Percentiles rank a stretch among this genome's conserved stretches.
Evolutionary conservation across 2,797 vertebrate species (phyloP).

Genomic region (Setipinna tenuifilis): DNA sequence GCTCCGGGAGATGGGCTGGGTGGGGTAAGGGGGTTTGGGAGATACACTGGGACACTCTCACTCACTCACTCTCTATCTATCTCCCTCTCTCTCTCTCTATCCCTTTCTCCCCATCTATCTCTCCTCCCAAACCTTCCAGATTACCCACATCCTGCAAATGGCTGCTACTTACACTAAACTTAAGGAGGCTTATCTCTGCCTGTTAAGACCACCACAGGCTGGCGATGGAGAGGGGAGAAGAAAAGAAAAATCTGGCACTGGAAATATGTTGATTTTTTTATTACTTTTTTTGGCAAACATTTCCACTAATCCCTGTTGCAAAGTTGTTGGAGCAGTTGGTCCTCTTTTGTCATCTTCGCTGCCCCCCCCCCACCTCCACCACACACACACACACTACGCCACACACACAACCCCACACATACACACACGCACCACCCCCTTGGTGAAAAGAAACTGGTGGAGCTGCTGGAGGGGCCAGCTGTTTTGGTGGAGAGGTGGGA

Average conservation of each 20-base stretch:
- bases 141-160: slow-evolving; percentile 68
- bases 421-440: no score
- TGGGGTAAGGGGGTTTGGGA: not conserved
- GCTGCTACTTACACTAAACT: slow-evolving; percentile 62
- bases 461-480: not conserved
- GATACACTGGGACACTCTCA: slow-evolving; percentile 22
- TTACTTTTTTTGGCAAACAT: slow-evolving; percentile 1
- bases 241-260: not conserved
- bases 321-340: slow-evolving; percentile 18
- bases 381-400: no score
- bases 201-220: slow-evolving; percentile 60
- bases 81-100: slow-evolving; percentile 52
- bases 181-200: slow-evolving; percentile 60
- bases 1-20: slow-evolving; percentile 23
- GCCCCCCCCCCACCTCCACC: not conserved
- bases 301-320: slow-evolving; percentile 5
- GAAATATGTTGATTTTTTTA: slow-evolving; percentile 16
- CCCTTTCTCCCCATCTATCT: not conserved
- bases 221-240: slow-evolving; percentile 16
- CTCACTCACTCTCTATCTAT: slow-evolving; percentile 48
- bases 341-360: slow-evolving; percentile 3
- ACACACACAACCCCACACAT: no score
- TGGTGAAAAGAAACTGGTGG: not conserved
- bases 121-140: slow-evolving; percentile 56
- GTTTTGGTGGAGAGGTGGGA: not conserved